These are phyloP conservation scores for Halcyon senegalensis DNA, from an alignment of 2,113 vertebrate species.

Conservation along the genomic window DNA sequence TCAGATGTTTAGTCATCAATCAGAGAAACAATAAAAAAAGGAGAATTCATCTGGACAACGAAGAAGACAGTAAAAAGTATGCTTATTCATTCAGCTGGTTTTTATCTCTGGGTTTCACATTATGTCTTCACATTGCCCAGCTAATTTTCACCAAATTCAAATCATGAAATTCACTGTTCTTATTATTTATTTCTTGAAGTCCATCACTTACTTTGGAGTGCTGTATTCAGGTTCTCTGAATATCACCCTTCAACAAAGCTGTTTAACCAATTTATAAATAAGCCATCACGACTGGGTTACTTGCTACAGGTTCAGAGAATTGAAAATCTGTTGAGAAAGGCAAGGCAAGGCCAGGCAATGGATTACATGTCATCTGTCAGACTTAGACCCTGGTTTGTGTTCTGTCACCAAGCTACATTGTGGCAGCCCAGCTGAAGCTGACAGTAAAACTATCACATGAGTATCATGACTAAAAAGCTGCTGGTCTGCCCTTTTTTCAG, in stretches of 20 bases:
- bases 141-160: not conserved
- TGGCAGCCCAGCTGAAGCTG: not conserved
- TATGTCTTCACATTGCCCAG: not conserved
- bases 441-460: not conserved
- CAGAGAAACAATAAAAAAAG: not conserved
- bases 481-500: not conserved
- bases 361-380: not conserved
- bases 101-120: not conserved
- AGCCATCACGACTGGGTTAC: not conserved
- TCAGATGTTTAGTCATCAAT: not conserved
- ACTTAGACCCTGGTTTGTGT: not conserved
- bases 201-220: not conserved
- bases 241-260: not conserved
- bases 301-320: not conserved
- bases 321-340: not conserved
- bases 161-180: not conserved
- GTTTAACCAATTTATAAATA: not conserved
- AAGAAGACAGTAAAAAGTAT: not conserved
- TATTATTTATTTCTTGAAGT: not conserved
- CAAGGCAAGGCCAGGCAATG: not conserved
- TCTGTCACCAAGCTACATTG: not conserved
- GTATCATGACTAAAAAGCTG: not conserved
- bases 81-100: not conserved
- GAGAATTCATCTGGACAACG: not conserved
- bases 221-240: not conserved